These are phyloP conservation scores for Apistogramma diplotaenia DNA, from an alignment of 2,113 vertebrate genomes.

Conservation along the genomic window DNA sequence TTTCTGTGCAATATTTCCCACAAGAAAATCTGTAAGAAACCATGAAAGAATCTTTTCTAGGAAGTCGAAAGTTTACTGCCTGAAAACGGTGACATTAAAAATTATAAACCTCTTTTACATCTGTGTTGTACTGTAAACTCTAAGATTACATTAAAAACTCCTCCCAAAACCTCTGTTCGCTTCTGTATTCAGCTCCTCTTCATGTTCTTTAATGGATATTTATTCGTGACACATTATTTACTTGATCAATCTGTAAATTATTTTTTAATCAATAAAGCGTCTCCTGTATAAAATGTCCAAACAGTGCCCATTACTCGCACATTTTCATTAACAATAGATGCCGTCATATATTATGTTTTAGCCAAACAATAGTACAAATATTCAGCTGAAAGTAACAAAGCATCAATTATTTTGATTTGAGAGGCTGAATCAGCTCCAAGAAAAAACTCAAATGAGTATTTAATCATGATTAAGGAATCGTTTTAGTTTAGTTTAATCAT, in stretches of 20 bases:
- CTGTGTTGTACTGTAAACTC: not conserved
- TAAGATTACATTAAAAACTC: not conserved
- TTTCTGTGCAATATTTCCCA: not conserved
- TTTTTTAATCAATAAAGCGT: not conserved
- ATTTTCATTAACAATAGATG: not conserved
- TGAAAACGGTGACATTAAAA: not conserved
- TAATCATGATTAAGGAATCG: not conserved
- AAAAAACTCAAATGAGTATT: not conserved
- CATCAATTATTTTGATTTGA: not conserved
- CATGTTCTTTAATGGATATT: not conserved
- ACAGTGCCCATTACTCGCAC: not conserved
- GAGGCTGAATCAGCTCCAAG: not conserved
- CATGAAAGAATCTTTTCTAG: not conserved
- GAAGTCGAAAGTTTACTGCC: not conserved
- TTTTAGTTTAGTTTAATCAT: not conserved
- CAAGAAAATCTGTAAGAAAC: not conserved
- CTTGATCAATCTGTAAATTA: not conserved
- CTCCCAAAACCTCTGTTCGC: not conserved
- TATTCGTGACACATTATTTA: not conserved
- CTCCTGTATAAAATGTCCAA: not conserved
- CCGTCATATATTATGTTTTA: not conserved
- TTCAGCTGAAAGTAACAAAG: not conserved
- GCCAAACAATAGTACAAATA: not conserved
- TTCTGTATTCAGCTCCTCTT: too few species aligned
- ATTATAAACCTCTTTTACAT: not conserved